Evolutionary conservation across 1,140 invertebrate species (phyloP).

Genomic region (Neotoxoptera formosana): DNA sequence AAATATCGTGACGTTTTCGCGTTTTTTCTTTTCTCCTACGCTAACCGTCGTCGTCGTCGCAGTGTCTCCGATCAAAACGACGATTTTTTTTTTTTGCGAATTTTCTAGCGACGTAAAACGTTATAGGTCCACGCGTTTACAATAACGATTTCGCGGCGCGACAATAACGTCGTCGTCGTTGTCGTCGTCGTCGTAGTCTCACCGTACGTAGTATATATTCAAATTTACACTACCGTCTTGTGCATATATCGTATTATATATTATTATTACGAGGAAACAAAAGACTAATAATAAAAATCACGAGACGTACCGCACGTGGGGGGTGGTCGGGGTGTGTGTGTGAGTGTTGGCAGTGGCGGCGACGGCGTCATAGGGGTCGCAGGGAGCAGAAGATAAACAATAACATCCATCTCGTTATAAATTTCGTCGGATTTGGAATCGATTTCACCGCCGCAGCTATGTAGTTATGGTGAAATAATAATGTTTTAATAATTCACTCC

Average conservation of each 20-base stretch:
- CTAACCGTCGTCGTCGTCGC: too few species aligned
- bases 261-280: background rate
- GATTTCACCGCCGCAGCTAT: background rate
- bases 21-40: background rate
- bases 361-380: background rate
- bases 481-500: background rate
- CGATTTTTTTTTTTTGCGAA: background rate
- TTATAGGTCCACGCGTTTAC: background rate
- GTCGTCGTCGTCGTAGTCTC: background rate
- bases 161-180: background rate
- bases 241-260: too few species aligned
- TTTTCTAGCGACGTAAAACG: background rate
- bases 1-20: background rate
- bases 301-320: background rate
- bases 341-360: background rate
- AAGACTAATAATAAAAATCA: constrained; percentile 30
- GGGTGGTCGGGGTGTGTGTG: too few species aligned
- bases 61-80: background rate
- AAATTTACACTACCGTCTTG: background rate
- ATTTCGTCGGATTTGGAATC: constrained; percentile 2
- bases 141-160: background rate
- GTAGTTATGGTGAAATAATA: background rate
- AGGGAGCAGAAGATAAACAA: background rate
- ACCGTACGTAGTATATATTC: constrained; percentile 16
- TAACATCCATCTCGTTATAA: background rate